Base-by-base conservation (phyloP, 1,140 invertebrate genomes). In the Phymastichus coffea region DNA sequence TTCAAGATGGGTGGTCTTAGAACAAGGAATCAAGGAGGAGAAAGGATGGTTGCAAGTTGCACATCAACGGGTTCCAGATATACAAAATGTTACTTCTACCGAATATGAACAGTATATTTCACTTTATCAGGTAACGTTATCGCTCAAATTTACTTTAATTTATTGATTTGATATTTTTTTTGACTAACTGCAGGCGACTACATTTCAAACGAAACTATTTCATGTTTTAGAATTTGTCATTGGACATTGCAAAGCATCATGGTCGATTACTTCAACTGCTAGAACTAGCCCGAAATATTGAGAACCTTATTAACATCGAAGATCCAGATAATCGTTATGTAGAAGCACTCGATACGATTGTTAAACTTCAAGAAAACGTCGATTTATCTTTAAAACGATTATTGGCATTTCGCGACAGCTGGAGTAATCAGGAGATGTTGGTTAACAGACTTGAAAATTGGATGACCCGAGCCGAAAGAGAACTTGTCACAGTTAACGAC, bases 101-200 rank as follows among this genome's bases (percentile, higher is more conserved):
- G 91, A 93, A 65, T 91, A 90, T 64, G 86, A 92, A 67, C 87
- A 92, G 66, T 93, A 91, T 67, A 92, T 92, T 30, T 90, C 89
- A 20, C 74, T 92, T 0, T 92, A 92, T 74, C 89, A 84, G 75
- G 83, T 83, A 65, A 72, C 59, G 35, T 55, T 19, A n/a, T n/a
- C n/a, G n/a, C n/a, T n/a, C n/a, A n/a, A n/a, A n/a, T n/a, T n/a
- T n/a, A n/a, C n/a, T n/a, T n/a, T 46, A 40, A 15, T 17, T 40
- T 4, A 14, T 15, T 40, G 8, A n/a, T 35, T 9, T 35, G 8
- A 35, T 8, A 35, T 9, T 9, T 35, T 35, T 9, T 35, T 35
- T 9, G n/a, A n/a, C 33, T 9, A 35, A 35, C 8, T 9, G 33
- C 8, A 9, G 33, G n/a, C n/a, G n/a, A n/a, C n/a, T n/a, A n/a